Conservation (phyloP, 2,113 vertebrate species). For the Mellivora capensis region DNA sequence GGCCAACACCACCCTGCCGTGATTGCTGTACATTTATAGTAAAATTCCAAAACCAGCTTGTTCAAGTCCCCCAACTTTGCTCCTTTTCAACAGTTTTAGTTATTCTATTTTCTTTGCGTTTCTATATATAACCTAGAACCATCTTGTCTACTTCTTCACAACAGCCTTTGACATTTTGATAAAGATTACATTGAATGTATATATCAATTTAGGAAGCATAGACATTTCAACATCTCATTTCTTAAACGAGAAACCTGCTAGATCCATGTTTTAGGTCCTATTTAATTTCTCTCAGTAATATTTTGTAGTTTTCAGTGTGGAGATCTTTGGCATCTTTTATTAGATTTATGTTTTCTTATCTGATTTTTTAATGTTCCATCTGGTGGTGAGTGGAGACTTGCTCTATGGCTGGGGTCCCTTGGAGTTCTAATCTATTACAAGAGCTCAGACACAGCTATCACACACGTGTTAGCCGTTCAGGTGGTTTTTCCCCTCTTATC, state of each 20-base stretch:
- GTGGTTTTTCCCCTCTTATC: not conserved
- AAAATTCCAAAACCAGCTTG: not conserved
- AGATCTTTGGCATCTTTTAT: not conserved
- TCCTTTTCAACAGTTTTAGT: not conserved
- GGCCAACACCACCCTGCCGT: not conserved
- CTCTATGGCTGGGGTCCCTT: not conserved
- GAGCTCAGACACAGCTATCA: not conserved
- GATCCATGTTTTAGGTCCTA: not conserved
- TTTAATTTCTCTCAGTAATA: conserved; percentile 5
- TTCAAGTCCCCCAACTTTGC: not conserved
- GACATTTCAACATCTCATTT: not conserved
- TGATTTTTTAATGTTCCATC: not conserved
- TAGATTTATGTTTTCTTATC: not conserved
- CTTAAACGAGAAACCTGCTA: not conserved
- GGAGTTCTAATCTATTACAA: not conserved
- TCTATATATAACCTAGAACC: not conserved
- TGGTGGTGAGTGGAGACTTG: not conserved
- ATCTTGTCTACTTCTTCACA: not conserved
- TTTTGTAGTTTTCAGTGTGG: not conserved
- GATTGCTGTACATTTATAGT: not conserved
- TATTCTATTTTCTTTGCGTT: not conserved
- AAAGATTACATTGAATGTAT: not conserved
- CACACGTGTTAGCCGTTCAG: not conserved
- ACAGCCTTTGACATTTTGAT: not conserved
- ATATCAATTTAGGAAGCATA: not conserved